Evolutionary conservation across 1,140 invertebrate genomes (phyloP).

Genomic region (Ctenoplectra terminalis): DNA sequence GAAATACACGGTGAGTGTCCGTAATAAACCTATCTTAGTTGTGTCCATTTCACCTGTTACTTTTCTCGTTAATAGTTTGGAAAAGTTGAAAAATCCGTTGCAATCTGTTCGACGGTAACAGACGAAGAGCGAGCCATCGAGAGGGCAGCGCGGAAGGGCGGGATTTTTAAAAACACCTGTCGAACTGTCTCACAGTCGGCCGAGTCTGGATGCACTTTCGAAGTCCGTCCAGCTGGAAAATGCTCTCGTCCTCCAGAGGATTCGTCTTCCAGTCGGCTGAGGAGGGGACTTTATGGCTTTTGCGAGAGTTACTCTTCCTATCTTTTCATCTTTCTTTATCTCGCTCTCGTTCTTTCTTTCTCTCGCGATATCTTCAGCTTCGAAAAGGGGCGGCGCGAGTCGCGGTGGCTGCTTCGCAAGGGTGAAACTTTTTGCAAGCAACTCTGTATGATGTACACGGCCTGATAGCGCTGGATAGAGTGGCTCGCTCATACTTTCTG

Average conservation of each 20-base stretch:
- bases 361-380: slow-evolving; percentile 33
- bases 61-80: not conserved
- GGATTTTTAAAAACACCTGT: slow-evolving; percentile 52
- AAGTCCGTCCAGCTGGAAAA: slow-evolving; percentile 28
- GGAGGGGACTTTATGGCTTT: slow-evolving; percentile 47
- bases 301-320: slow-evolving; percentile 41
- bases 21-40: not conserved
- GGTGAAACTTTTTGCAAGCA: slow-evolving; percentile 51
- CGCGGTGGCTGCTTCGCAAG: slow-evolving; percentile 4
- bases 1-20: not conserved
- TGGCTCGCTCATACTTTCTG: slow-evolving; percentile 47
- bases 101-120: not conserved
- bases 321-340: not conserved
- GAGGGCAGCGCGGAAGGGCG: not conserved
- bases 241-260: slow-evolving; percentile 1
- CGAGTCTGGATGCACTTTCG: slow-evolving; percentile 33
- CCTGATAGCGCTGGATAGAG: slow-evolving; percentile 55
- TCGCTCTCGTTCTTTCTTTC: not conserved
- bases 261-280: slow-evolving; percentile 34
- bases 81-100: no score
- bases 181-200: slow-evolving; percentile 44
- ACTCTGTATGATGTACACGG: slow-evolving; percentile 41
- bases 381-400: not conserved
- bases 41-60: not conserved
- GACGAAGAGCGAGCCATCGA: not conserved